Base-by-base conservation (phyloP, 2,113 vertebrate genomes). In the Pardalotus punctatus region DNA sequence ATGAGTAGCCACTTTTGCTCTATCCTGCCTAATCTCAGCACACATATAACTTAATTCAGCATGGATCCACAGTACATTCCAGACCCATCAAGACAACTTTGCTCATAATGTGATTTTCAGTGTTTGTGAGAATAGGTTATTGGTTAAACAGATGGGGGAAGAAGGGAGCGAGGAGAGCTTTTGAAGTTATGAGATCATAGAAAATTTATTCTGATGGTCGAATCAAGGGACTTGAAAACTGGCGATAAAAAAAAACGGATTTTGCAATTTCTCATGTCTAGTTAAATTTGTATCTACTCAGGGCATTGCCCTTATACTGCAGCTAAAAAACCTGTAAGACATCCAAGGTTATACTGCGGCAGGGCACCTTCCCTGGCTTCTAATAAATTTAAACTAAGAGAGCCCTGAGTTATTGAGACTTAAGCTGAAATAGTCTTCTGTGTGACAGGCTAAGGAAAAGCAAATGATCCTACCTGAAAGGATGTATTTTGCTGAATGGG, bases 261-360 rank as follows among this genome's bases (percentile, higher is more conserved):
- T 84, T 93, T 73, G 86, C 78, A 94, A 66, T 95, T 95, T 94
- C 83, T 96, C 43, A 47, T 54, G 67, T 94, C 90, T 93, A 78
- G n/a, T 91, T 81, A 95, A 92, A 96, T 96, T 86, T 82, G 48
- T 89, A 86, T 82, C 79, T 92, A 73, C 67, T 81, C 53, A 81
- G 79, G 73, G 58, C 35, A 89, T 79, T 86, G 42, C 45, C 51
- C 85, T 84, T 77, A 78, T 72, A 42, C 50, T 72, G 67, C 72
- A 81, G 69, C 58, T 90, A 60, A 86, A 92, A 93, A 92, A 78
- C 56, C 43, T 95, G 64, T 86, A 90, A 87, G 76, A 90, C 50
- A 78, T 81, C 23, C 84, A 94, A 93, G 74, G 87, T 94, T 94
- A 94, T 27, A n/a, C 54, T 35, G 40, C 54, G 96, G 54, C 74